Conservation (phyloP, 2,888 invertebrate species). For the Agelastica alni region DNA sequence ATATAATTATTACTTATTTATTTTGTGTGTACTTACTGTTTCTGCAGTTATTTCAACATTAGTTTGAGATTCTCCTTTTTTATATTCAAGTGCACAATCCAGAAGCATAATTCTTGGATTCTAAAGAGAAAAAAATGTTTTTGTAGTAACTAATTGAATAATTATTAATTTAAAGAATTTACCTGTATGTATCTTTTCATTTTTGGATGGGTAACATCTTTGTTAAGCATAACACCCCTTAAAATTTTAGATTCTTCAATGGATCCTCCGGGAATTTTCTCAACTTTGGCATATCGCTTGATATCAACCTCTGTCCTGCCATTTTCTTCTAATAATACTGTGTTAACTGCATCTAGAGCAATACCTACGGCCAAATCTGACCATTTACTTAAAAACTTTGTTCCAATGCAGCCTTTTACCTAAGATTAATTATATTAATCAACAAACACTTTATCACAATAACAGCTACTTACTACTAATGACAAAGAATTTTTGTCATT, state of each 20-base stretch:
- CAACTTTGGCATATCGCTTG: conserved; percentile 95
- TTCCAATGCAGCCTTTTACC: conserved; percentile 91
- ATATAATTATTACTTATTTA: too few species aligned
- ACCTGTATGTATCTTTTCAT: conserved; percentile 86
- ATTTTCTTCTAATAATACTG: conserved; percentile 85
- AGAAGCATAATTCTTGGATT: conserved; percentile 94
- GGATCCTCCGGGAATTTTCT: conserved; percentile 92
- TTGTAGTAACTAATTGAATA: not conserved
- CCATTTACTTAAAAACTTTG: conserved; percentile 97
- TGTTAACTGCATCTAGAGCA: conserved; percentile 92
- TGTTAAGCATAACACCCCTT: conserved; percentile 96
- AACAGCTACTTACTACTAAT: conserved; percentile 70
- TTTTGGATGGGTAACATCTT: conserved; percentile 97
- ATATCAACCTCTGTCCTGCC: conserved; percentile 96
- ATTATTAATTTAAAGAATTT: conserved; percentile 8
- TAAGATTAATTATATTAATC: conserved; percentile 42
- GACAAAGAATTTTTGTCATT: conserved; percentile 81
- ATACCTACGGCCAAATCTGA: conserved; percentile 94
- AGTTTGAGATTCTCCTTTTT: conserved; percentile 98
- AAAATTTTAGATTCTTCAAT: conserved; percentile 94
- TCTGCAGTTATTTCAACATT: conserved; percentile 95
- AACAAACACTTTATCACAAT: not conserved
- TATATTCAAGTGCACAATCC: conserved; percentile 97
- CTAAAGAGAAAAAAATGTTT: conserved; percentile 50
- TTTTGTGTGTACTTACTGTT: conserved; percentile 61